Evolutionary conservation across 2,113 vertebrate species (phyloP).

Genomic region (Gobiocypris rarus): DNA sequence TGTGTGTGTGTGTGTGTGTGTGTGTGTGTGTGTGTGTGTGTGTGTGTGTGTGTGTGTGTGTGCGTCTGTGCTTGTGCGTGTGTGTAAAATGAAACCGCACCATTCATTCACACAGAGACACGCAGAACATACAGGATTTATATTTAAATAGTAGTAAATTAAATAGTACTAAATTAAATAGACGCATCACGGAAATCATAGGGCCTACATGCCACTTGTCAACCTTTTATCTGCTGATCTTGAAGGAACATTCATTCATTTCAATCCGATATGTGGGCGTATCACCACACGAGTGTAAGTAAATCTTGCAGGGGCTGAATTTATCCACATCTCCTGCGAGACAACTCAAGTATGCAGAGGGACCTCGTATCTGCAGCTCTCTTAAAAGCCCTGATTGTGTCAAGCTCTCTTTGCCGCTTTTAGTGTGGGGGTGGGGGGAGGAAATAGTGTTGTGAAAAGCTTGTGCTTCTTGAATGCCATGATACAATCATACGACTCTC

Average conservation of each 20-base stretch:
- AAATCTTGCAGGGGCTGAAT: slow-evolving; percentile 8
- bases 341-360: slow-evolving; percentile 57
- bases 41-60: too few relatives aligned
- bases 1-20: too few relatives aligned
- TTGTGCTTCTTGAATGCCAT: slow-evolving; percentile 71
- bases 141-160: too few relatives aligned
- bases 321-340: slow-evolving; percentile 21
- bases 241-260: not conserved
- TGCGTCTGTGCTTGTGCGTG: too few relatives aligned
- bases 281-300: not conserved
- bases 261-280: slow-evolving; percentile 19
- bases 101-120: too few relatives aligned
- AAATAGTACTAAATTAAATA: too few relatives aligned
- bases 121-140: too few relatives aligned
- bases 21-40: too few relatives aligned
- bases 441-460: slow-evolving; percentile 70
- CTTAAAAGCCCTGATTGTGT: slow-evolving; percentile 70
- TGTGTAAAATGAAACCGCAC: too few relatives aligned
- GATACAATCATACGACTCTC: slow-evolving; percentile 78
- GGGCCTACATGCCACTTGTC: not conserved
- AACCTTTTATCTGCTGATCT: slow-evolving; percentile 1
- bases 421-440: slow-evolving; percentile 59
- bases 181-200: too few relatives aligned
- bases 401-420: slow-evolving; percentile 68
- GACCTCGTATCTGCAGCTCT: slow-evolving; percentile 50